Conservation (phyloP, 1,140 invertebrate genomes). For the Neoseiulus cucumeris region DNA sequence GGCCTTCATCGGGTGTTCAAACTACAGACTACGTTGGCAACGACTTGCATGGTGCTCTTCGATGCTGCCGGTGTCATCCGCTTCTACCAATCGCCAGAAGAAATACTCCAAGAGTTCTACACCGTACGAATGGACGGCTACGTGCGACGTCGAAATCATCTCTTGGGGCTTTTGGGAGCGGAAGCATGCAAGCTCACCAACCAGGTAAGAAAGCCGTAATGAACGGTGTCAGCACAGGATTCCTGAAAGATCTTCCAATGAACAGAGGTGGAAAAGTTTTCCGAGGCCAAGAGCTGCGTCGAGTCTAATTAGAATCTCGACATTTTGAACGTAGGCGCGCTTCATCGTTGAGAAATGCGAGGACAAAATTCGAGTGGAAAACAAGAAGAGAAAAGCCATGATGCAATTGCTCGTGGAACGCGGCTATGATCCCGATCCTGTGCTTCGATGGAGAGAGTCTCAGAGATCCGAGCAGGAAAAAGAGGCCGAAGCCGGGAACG, state of each 20-base stretch:
- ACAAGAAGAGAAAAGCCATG: constrained; percentile 72
- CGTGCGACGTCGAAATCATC: constrained; percentile 32
- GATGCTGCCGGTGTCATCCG: constrained; percentile 32
- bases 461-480: constrained; percentile 22
- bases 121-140: constrained; percentile 29
- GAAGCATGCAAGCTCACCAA: constrained; percentile 31
- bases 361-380: constrained; percentile 71
- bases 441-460: constrained; percentile 68
- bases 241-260: too few relatives aligned
- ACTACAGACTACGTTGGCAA: constrained; percentile 28
- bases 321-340: constrained; percentile 33
- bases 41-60: constrained; percentile 33
- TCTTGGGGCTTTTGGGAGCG: constrained; percentile 32
- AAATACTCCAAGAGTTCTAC: constrained; percentile 35
- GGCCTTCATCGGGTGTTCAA: constrained; percentile 37
- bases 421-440: constrained; percentile 84
- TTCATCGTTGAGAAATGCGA: constrained; percentile 97
- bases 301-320: not conserved
- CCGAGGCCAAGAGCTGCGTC: not conserved
- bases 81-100: constrained; percentile 27
- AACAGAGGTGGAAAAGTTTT: too few relatives aligned
- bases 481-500: constrained; percentile 17
- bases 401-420: constrained; percentile 63
- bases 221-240: too few relatives aligned
- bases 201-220: constrained; percentile 24